These are phyloP conservation scores for Orchestia grillus DNA, from an alignment of 1,140 invertebrate genomes.

Conservation along the genomic window DNA sequence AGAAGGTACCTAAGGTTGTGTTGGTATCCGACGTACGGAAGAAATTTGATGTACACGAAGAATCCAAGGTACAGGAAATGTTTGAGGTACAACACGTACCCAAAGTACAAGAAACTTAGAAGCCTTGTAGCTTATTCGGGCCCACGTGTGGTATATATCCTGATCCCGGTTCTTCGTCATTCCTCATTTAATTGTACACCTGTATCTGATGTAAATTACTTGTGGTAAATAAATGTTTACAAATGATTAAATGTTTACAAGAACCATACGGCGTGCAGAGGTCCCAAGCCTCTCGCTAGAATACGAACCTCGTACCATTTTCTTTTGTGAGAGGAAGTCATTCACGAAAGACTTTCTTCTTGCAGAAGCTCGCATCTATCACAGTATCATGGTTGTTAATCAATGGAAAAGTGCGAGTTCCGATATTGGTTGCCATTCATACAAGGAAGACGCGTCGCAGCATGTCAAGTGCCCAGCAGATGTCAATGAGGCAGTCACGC, in stretches of 20 bases:
- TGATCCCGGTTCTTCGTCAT: too few relatives aligned
- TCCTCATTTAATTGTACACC: too few relatives aligned
- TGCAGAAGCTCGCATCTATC: neutral
- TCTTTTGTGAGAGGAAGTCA: neutral
- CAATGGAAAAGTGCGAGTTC: conserved; percentile 15
- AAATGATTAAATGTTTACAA: too few relatives aligned
- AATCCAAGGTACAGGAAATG: neutral
- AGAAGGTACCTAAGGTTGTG: too few relatives aligned
- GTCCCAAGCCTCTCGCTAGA: too few relatives aligned
- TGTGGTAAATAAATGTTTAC: too few relatives aligned
- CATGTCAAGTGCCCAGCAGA: conserved; percentile 9
- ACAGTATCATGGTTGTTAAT: conserved; percentile 33
- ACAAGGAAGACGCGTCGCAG: neutral
- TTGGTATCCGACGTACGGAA: neutral
- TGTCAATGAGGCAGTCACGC: neutral
- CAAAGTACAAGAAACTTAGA: too few relatives aligned
- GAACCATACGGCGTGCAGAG: too few relatives aligned
- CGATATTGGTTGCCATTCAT: conserved; percentile 35
- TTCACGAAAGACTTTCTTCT: neutral
- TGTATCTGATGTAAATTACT: too few relatives aligned
- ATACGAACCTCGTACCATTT: neutral
- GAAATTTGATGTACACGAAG: neutral
- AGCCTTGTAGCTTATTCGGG: too few relatives aligned
- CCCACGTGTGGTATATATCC: too few relatives aligned
- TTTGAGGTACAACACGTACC: neutral